Percentiles rank a stretch among this genome's conserved stretches.
These are phyloP conservation scores for Chrosomus eos DNA, from an alignment of 2,797 vertebrate genomes.

Conservation along the genomic window DNA sequence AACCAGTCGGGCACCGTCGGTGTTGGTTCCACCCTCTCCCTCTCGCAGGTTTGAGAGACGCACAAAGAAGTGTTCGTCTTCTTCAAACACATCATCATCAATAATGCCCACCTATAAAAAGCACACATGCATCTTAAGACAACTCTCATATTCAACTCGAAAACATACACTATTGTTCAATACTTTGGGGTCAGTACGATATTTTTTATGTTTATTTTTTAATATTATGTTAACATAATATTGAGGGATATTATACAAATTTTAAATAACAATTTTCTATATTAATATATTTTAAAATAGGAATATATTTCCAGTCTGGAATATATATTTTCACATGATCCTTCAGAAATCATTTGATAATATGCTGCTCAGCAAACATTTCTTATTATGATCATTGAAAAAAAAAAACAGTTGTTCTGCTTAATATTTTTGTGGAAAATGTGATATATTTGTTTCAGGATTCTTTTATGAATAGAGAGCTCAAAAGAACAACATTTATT, in stretches of 20 bases:
- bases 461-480: background rate
- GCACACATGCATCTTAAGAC: slow-evolving; percentile 10
- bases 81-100: slow-evolving; percentile 95
- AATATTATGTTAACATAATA: too few relatives aligned
- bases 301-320: background rate
- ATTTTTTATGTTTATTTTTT: too few relatives aligned
- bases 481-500: background rate
- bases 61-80: slow-evolving; percentile 92
- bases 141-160: background rate
- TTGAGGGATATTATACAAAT: too few relatives aligned
- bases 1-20: slow-evolving; percentile 80
- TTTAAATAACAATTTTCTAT: background rate
- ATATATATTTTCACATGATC: too few relatives aligned
- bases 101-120: slow-evolving; percentile 83
- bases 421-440: background rate
- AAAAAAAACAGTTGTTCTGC: background rate
- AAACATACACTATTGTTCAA: background rate
- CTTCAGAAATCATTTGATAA: background rate
- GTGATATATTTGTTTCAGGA: too few relatives aligned
- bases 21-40: slow-evolving; percentile 84
- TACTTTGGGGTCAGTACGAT: background rate
- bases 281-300: background rate
- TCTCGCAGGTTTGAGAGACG: slow-evolving; percentile 88
- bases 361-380: background rate
- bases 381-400: background rate